Evolutionary conservation across 2,113 vertebrate species (phyloP), one percentile per base, ranked within the genome.

Genomic region (Microcebus lehilahytsara): DNA sequence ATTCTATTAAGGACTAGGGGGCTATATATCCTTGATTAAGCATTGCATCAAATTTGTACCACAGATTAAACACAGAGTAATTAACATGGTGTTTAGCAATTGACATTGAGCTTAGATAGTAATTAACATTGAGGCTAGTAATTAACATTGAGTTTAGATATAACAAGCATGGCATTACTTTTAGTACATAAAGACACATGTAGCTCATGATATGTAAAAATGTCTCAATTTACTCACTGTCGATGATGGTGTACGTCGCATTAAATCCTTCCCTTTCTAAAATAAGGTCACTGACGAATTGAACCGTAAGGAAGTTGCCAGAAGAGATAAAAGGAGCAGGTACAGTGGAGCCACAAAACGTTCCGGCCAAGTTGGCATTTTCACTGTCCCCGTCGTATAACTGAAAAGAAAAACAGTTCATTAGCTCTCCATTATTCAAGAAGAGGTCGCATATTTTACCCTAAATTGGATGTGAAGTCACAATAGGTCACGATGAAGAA

Each of bases 341-440:
- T 1, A 98, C 9, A 1, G 0, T 12, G 25, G 91, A 97, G 60
- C 99, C 99, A 97, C 99, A 99, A 74, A 98, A 99, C 0, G 96
- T 99, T 49, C 99, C 99, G 46, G 97, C 99, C 97, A 99, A 93
- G 80, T 98, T 98, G 95, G 98, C 98, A 78, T 98, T 98, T 86
- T 97, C 96, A 96, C 97, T 99, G 66, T 98, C 98, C 16, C 99
- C 99, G 13, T 99, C 99, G 56, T 98, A 99, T 34, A 99, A 51
- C 99, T 99, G 98, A 81, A 92, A 98, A 83, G 77, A 92, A 58
- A 97, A 34, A 97, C 14, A 88, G 58, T 5, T 42, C 10, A 42
- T 60, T 51, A 79, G n/a, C 16, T 81, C n/a, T 83, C 20, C 46
- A 74, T n/a, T n/a, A 58, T 30, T 67, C 74, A 58, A 20, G 60